These are phyloP conservation scores for Hexactinellida sp. DNA, from an alignment of 37 sponge, comb jelly and placozoan genomes.

Conservation along the genomic window DNA sequence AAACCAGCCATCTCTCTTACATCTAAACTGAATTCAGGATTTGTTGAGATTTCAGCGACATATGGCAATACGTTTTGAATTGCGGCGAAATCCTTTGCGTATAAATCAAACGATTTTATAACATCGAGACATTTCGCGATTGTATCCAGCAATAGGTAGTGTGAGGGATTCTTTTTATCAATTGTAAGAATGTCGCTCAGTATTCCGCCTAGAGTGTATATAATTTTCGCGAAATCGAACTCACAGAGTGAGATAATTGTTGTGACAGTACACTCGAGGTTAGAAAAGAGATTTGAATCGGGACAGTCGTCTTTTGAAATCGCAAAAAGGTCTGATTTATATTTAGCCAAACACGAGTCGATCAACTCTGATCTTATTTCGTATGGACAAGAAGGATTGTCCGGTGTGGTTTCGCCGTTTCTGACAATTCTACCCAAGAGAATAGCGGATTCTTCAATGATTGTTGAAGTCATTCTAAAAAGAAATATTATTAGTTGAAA, in stretches of 20 bases:
- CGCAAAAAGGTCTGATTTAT: background rate
- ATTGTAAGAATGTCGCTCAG: background rate
- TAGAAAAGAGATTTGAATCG: background rate
- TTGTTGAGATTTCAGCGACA: background rate
- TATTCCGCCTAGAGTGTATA: background rate
- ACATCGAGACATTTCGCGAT: conserved; percentile 8
- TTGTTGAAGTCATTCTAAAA: conserved; percentile 8
- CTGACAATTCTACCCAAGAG: background rate
- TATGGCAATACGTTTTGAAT: background rate
- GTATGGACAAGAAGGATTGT: background rate
- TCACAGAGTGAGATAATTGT: background rate
- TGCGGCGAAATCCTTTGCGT: background rate
- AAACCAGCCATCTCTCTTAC: background rate
- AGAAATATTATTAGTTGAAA: too few species aligned
- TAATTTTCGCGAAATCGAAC: conserved; percentile 7
- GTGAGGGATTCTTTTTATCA: background rate
- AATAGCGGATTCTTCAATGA: background rate
- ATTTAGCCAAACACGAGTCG: background rate
- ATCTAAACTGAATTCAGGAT: background rate
- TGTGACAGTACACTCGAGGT: background rate
- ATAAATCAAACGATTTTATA: background rate
- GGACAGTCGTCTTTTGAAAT: background rate
- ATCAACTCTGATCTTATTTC: background rate
- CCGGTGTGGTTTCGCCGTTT: background rate
- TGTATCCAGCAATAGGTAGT: background rate